Base-by-base conservation (phyloP, 1,140 invertebrate genomes). In the Drosophila arawakana region DNA sequence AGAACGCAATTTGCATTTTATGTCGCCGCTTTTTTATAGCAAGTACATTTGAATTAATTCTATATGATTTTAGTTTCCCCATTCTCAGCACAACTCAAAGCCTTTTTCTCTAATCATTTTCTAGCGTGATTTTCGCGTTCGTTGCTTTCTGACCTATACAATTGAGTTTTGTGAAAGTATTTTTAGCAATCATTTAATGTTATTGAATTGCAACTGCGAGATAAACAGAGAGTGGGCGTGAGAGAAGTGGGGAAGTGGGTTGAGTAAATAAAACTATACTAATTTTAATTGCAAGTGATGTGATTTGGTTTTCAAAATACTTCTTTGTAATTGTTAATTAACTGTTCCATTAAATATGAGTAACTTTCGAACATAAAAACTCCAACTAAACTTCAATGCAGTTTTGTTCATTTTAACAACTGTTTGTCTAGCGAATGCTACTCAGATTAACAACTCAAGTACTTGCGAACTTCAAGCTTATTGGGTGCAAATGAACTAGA, bases 1-100 rank as follows among this genome's bases (percentile, higher is more conserved):
- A 73, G 66, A 62, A 44, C 72, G 72, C 72, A 74, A 74, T 70
- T 74, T 57, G 66, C 66, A 70, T 63, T 62, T 73, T 30, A 67
- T 73, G 60, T 65, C 67, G 67, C 59, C 65, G 41, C 54, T 15
- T 47, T 43, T 49, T 37, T 34, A 21, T 21, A 39, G 18, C 15
- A 30, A 21, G 18, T 43, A 55, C 25, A 55, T 15, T 60, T 13
- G 30, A 44, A 47, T 11, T 13, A 35, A 8, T 25, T 55, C 34
- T 46, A 55, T 44, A 52, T 58, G 21, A 43, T n/a, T 50, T 50
- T n/a, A 50, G 47, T 50, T 7, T 62, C 15, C 25, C 25, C 18
- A 30, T 13, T 21, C 46, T 21, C 18, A 7, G 7, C 7, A 8
- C 9, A 2, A 10, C 49, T 34, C 49, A n/a, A n/a, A 18, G 25